These are phyloP conservation scores for Lytechinus variegatus DNA, from an alignment of 35 echinoderm and acorn worm species.

Conservation along the genomic window DNA sequence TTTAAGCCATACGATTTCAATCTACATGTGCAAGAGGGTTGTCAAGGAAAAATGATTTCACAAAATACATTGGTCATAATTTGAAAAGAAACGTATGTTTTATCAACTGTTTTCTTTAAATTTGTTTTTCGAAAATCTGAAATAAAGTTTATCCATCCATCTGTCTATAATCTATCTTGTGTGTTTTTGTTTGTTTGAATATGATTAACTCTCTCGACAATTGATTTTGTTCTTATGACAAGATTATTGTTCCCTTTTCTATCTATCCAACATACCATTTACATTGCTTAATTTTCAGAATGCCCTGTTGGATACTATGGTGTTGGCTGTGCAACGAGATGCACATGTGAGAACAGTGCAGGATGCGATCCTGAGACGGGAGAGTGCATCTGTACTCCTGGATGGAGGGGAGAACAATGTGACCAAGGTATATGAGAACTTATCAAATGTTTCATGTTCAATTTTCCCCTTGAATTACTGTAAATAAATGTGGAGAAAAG, in stretches of 20 bases:
- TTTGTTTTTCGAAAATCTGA: too few species aligned
- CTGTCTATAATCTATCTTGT: too few species aligned
- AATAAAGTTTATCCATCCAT: too few species aligned
- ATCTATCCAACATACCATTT: not conserved
- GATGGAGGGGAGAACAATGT: constrained; percentile 81
- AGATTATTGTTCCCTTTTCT: not conserved
- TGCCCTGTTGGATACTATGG: constrained; percentile 84
- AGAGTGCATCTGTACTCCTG: constrained; percentile 84
- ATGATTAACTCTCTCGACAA: too few species aligned
- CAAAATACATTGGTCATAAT: too few species aligned
- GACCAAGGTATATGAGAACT: constrained; percentile 48
- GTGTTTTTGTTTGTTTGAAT: too few species aligned
- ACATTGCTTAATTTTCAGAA: constrained; percentile 54
- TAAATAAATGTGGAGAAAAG: not conserved
- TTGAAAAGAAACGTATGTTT: too few species aligned
- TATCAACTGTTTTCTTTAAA: too few species aligned
- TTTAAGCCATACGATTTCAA: too few species aligned
- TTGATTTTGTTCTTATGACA: too few species aligned
- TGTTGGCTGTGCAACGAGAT: constrained; percentile 60
- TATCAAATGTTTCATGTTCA: not conserved
- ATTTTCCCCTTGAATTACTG: not conserved
- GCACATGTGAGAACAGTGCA: constrained; percentile 91
- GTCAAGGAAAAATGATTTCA: too few species aligned
- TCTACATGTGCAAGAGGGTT: too few species aligned
- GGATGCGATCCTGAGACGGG: constrained; percentile 88